Percentiles rank a stretch among this genome's conserved stretches.
These are phyloP conservation scores for Corynorhinus townsendii DNA, from an alignment of 2,113 vertebrate species.

Conservation along the genomic window DNA sequence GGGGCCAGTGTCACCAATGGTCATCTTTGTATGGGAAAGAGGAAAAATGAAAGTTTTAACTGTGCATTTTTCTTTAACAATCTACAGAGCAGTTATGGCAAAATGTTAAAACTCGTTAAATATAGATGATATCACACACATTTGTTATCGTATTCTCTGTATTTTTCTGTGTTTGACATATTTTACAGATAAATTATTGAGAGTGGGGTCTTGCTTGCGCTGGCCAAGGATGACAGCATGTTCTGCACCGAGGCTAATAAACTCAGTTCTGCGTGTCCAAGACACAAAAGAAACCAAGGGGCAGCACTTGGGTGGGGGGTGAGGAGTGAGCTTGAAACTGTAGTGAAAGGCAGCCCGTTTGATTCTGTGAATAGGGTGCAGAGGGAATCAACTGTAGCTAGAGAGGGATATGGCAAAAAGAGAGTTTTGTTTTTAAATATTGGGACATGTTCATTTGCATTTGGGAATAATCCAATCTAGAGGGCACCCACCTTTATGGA, in stretches of 20 bases:
- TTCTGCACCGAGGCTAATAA: not conserved
- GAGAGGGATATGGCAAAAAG: not conserved
- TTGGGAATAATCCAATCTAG: not conserved
- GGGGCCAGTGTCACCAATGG: not conserved
- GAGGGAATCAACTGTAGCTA: not conserved
- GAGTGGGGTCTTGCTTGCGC: not conserved
- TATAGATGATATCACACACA: not conserved
- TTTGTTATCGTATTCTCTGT: not conserved
- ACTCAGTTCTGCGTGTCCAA: not conserved
- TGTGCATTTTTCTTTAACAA: not conserved
- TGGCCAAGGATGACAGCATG: not conserved
- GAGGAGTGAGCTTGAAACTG: not conserved
- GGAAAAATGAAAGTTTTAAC: not conserved
- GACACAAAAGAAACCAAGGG: not conserved
- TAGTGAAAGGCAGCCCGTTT: not conserved
- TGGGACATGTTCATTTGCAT: not conserved
- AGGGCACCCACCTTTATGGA: not conserved
- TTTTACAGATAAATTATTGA: not conserved
- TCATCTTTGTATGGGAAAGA: not conserved
- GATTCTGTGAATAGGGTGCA: not conserved
- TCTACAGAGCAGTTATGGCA: not conserved
- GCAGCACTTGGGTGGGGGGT: not conserved
- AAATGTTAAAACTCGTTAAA: constrained; percentile 2
- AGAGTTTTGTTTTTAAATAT: not conserved
- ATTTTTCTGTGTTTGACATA: not conserved